Percentiles rank a stretch among this genome's conserved stretches.
These are phyloP conservation scores for Himalopsyche tibetana DNA, from an alignment of 2,888 invertebrate genomes.

Conservation along the genomic window DNA sequence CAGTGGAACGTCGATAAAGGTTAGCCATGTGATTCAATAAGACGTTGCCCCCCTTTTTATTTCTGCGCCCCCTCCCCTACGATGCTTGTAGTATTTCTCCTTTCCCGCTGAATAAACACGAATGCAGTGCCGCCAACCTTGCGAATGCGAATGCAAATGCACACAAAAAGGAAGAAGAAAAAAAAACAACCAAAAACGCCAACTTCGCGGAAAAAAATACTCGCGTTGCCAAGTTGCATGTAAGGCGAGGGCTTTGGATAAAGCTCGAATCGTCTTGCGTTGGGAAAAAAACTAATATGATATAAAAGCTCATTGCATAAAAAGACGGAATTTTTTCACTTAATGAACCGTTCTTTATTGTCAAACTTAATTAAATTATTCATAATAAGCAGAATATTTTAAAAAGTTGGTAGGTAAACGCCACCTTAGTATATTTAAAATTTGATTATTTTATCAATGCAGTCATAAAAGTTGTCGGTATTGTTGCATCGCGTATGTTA, in stretches of 20 bases:
- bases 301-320: no score
- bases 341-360: no score
- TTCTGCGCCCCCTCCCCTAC: constrained; percentile 23
- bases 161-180: constrained; percentile 54
- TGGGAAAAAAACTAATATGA: no score
- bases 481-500: no score
- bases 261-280: constrained; percentile 67
- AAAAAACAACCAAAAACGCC: constrained; percentile 56
- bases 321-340: no score
- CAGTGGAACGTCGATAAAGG: constrained; percentile 46
- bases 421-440: no score
- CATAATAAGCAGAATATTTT: no score
- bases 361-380: no score
- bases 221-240: constrained; percentile 66
- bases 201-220: constrained; percentile 60
- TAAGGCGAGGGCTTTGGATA: constrained; percentile 74
- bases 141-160: constrained; percentile 65
- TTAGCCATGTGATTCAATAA: constrained; percentile 64
- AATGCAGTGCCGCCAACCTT: constrained; percentile 65
- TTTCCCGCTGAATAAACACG: constrained; percentile 65
- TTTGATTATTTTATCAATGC: no score
- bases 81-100: constrained; percentile 42
- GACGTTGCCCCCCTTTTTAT: constrained; percentile 54
- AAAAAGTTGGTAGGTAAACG: no score
- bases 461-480: no score